A percentile compares a stretch with the other conserved stretches of the same genome.
Conservation (phyloP, 2,888 invertebrate genomes). For the Thymelicus sylvestris region DNA sequence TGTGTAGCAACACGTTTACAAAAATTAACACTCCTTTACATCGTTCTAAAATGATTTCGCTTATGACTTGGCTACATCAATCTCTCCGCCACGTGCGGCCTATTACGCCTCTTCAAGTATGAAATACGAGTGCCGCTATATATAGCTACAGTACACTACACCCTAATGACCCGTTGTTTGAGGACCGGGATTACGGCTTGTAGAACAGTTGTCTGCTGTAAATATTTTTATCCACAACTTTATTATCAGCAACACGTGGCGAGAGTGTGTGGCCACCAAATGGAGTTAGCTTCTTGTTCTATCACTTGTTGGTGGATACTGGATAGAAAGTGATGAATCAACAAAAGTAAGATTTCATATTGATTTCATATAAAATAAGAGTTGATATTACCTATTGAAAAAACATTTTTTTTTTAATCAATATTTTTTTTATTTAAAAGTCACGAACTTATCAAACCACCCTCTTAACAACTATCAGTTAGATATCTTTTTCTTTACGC, state of each 20-base stretch:
- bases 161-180: constrained; percentile 76
- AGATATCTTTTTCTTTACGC: too few species aligned
- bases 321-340: not conserved
- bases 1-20: not conserved
- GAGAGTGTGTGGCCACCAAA: constrained; percentile 50
- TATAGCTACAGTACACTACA: constrained; percentile 56
- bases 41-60: constrained; percentile 14
- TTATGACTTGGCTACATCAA: constrained; percentile 19
- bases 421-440: too few species aligned
- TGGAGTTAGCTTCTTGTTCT: not conserved
- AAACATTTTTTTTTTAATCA: too few species aligned
- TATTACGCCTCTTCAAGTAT: constrained; percentile 73
- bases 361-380: too few species aligned
- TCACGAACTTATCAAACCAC: too few species aligned
- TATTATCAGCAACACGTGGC: constrained; percentile 51
- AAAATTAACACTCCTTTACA: not conserved
- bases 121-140: constrained; percentile 70
- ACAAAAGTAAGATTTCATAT: too few species aligned
- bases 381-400: too few species aligned
- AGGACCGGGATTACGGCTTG: constrained; percentile 42
- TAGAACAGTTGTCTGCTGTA: constrained; percentile 54
- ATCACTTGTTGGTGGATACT: not conserved
- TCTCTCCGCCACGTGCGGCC: constrained; percentile 70
- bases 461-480: too few species aligned
- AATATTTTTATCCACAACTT: constrained; percentile 56